Base-by-base conservation (phyloP, 2,113 vertebrate species). In the Lampris incognitus region DNA sequence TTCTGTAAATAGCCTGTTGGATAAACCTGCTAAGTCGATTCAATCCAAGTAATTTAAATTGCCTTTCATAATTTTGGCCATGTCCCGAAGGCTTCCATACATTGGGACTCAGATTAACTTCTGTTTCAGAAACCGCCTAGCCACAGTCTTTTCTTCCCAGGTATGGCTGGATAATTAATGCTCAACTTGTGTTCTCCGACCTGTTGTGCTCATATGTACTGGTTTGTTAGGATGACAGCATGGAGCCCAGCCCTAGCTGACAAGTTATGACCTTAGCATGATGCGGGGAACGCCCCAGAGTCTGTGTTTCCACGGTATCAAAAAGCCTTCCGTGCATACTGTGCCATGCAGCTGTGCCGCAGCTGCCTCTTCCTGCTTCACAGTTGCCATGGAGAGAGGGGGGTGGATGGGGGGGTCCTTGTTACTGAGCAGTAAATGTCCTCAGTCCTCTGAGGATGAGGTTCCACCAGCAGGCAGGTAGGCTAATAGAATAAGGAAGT, bases 141-240 rank as follows among this genome's bases (percentile, higher is more conserved):
- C 38, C 55, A 63, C 8, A 3, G 36, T 68, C 69, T 54, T 58
- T 41, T 58, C 55, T 52, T 57, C 36, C 3, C 55, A 37, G 42
- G 48, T 70, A 71, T 81, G 65, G 79, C 81, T 66, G 24, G 59
- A 69, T 68, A 70, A 83, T 85, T 81, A 66, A 81, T 73, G 59
- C 52, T 81, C 52, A 9, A 69, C 38, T 82, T 52, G 55, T 69
- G 66, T 51, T 78, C 42, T 59, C 44, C 2, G 54, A 38, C 51
- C 13, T 58, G 68, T 48, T 24, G 44, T 46, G n/a, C 6, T 49
- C 44, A 40, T 51, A 13, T 6, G 1, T 41, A n/a, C 42, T 42
- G 51, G 37, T 79, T 36, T 85, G 80, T 89, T 91, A 51, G 87
- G 66, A 85, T 85, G 76, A 86, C 61, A 65, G 87, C 81, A 6